These are phyloP conservation scores for Eugnorisma glareosa DNA, from an alignment of 2,888 invertebrate genomes.

Conservation along the genomic window DNA sequence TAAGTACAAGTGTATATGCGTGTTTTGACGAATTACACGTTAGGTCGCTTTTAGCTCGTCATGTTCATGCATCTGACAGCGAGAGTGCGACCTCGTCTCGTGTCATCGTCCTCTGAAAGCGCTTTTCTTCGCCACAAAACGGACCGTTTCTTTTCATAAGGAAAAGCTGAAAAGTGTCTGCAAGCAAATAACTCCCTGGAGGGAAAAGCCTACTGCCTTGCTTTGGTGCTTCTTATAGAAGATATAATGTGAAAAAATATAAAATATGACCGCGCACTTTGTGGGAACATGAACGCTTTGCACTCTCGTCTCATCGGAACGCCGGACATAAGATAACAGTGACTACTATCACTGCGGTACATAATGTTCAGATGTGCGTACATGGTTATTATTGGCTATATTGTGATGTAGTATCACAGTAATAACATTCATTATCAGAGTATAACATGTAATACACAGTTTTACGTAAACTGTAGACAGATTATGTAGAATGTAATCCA, in stretches of 20 bases:
- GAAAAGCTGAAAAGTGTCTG: slow-evolving; percentile 90
- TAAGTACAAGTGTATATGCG: slow-evolving; percentile 70
- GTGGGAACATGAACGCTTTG: slow-evolving; percentile 69
- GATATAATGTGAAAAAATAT: slow-evolving; percentile 85
- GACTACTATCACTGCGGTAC: slow-evolving; percentile 20
- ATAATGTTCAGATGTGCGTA: slow-evolving; percentile 20
- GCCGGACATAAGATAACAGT: slow-evolving; percentile 39
- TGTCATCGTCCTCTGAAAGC: slow-evolving; percentile 91
- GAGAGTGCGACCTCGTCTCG: slow-evolving; percentile 89
- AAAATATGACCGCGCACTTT: slow-evolving; percentile 79
- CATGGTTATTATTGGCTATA: slow-evolving; percentile 28
- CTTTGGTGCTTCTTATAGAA: slow-evolving; percentile 83
- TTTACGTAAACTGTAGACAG: slow-evolving; percentile 34
- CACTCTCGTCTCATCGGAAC: slow-evolving; percentile 57
- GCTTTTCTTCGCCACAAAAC: slow-evolving; percentile 90
- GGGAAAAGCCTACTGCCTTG: slow-evolving; percentile 89
- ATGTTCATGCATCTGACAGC: slow-evolving; percentile 87
- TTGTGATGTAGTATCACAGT: slow-evolving; percentile 31
- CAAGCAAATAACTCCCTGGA: slow-evolving; percentile 90
- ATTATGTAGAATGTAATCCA: slow-evolving; percentile 49
- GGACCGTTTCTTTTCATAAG: slow-evolving; percentile 90
- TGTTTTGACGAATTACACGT: slow-evolving; percentile 88
- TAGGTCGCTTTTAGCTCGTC: slow-evolving; percentile 87
- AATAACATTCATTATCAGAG: slow-evolving; percentile 45
- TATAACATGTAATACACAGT: slow-evolving; percentile 27